Evolutionary conservation across 2,888 invertebrate genomes (phyloP).

Genomic region (Amorpha juglandis): DNA sequence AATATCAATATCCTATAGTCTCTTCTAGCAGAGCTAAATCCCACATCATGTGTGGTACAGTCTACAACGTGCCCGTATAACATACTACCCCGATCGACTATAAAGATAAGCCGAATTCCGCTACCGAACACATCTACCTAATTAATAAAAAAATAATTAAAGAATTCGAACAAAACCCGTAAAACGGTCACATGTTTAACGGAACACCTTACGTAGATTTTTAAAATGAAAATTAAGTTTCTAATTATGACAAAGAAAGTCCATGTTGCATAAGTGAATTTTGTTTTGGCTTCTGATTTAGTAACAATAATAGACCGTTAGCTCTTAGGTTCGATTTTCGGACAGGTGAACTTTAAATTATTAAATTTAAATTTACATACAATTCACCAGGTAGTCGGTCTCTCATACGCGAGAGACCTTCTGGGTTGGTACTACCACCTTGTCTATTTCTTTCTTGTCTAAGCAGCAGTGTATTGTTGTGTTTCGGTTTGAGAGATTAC

Average conservation of each 20-base stretch:
- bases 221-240: slow-evolving; percentile 6
- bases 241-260: slow-evolving; percentile 12
- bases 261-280: too few relatives aligned
- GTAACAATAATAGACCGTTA: too few relatives aligned
- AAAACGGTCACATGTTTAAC: slow-evolving; percentile 34
- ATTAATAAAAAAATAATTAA: slow-evolving; percentile 74
- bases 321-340: too few relatives aligned
- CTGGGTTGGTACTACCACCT: too few relatives aligned
- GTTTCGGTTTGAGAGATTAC: too few relatives aligned
- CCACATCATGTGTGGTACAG: slow-evolving; percentile 57
- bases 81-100: slow-evolving; percentile 68
- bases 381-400: too few relatives aligned
- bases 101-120: slow-evolving; percentile 74
- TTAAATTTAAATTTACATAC: too few relatives aligned
- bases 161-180: slow-evolving; percentile 43
- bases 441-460: too few relatives aligned
- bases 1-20: neutral
- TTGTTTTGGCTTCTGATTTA: too few relatives aligned
- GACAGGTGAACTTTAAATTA: too few relatives aligned
- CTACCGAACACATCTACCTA: slow-evolving; percentile 72
- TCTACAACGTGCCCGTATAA: slow-evolving; percentile 53
- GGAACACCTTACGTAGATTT: slow-evolving; percentile 23
- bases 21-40: slow-evolving; percentile 19
- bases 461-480: too few relatives aligned
- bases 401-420: too few relatives aligned